These are phyloP conservation scores for Crocodylus rhombifer DNA, from an alignment of 2,797 vertebrate species.

Conservation along the genomic window DNA sequence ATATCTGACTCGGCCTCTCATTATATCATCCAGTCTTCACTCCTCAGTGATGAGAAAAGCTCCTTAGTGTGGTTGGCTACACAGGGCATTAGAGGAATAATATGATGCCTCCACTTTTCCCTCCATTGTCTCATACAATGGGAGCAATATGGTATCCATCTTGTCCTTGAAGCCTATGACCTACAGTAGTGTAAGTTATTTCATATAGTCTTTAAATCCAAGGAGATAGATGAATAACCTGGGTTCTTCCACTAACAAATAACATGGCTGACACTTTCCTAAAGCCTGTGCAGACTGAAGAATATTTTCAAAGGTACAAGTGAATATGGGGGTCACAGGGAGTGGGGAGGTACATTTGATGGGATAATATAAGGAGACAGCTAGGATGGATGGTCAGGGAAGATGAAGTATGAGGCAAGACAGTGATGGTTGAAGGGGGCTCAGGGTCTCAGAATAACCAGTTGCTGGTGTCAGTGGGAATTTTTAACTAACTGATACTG, in stretches of 20 bases:
- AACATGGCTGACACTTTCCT: neutral
- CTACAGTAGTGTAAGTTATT: neutral
- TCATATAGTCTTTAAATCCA: neutral
- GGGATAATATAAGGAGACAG: neutral
- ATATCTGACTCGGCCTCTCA: neutral
- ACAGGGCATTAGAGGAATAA: neutral
- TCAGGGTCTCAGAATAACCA: neutral
- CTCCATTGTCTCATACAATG: neutral
- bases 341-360: neutral
- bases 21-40: too few relatives aligned
- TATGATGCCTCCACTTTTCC: neutral
- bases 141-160: neutral
- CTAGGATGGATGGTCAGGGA: neutral
- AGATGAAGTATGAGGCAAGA: neutral
- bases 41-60: too few relatives aligned
- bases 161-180: neutral
- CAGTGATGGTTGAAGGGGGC: neutral
- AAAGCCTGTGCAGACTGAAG: neutral
- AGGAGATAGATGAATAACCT: neutral
- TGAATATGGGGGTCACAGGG: too few relatives aligned
- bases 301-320: too few relatives aligned
- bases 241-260: constrained; percentile 18
- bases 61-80: neutral
- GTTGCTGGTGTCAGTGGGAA: neutral
- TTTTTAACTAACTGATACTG: neutral